Evolutionary conservation across 1,140 invertebrate genomes (phyloP).

Genomic region (Eriocheir sinensis): DNA sequence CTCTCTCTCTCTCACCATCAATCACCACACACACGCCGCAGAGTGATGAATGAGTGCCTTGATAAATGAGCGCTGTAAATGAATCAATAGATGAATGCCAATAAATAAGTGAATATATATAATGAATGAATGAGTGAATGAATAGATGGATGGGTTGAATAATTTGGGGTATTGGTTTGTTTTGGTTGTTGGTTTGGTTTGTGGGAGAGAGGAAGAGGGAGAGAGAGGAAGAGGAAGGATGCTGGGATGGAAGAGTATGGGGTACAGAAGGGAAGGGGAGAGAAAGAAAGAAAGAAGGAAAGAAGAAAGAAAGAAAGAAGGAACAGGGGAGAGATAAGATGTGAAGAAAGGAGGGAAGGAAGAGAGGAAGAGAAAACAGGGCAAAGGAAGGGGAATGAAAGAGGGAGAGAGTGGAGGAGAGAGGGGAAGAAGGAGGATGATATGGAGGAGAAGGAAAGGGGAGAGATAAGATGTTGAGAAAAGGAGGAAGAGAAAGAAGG

Average conservation of each 20-base stretch:
- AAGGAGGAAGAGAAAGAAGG: background rate
- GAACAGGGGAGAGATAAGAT: background rate
- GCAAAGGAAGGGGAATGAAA: background rate
- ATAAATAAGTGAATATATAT: background rate
- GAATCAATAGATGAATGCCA: background rate
- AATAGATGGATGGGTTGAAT: too few species aligned
- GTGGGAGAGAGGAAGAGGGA: background rate
- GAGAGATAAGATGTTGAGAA: background rate
- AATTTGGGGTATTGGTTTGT: too few species aligned
- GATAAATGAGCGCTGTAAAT: background rate
- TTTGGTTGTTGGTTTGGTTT: too few species aligned
- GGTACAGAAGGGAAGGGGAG: background rate
- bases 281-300: background rate
- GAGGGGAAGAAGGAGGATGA: background rate
- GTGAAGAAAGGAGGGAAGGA: background rate
- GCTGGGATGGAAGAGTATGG: background rate
- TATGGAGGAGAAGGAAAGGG: background rate
- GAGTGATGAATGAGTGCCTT: background rate
- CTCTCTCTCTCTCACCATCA: background rate
- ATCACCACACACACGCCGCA: background rate
- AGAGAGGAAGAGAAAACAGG: background rate
- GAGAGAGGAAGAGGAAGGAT: background rate
- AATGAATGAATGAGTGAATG: background rate
- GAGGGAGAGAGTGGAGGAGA: background rate
- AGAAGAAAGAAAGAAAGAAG: background rate